These are phyloP conservation scores for Caenorhabditis japonica DNA, from an alignment of 2,888 invertebrate species.

Conservation along the genomic window DNA sequence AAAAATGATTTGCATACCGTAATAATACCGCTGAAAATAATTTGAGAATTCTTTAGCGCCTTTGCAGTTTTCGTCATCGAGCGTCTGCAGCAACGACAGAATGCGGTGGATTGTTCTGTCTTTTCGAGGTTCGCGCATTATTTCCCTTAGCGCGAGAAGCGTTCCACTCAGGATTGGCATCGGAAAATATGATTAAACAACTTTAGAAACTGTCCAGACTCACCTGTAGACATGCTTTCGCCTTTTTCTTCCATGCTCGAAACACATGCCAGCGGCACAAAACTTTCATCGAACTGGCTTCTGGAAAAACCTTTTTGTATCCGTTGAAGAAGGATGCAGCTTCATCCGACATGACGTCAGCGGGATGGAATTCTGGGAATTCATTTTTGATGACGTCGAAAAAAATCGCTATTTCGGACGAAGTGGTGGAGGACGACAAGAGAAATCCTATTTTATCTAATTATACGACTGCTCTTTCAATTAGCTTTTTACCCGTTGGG, in stretches of 20 bases:
- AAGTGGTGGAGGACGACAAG: constrained; percentile 1
- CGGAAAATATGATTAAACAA: too few species aligned
- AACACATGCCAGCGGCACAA: constrained; percentile 25
- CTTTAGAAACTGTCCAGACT: neutral
- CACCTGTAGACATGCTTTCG: constrained; percentile 2
- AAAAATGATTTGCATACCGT: too few species aligned
- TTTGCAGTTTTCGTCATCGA: neutral
- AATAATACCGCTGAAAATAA: constrained; percentile 9
- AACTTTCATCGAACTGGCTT: neutral
- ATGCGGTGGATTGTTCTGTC: neutral
- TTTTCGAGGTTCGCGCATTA: neutral
- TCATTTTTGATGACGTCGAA: too few species aligned
- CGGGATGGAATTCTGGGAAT: neutral
- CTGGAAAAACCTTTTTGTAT: neutral
- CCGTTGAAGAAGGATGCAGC: constrained; percentile 19
- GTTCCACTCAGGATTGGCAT: neutral
- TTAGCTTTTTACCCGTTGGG: constrained; percentile 20
- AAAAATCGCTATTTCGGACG: neutral
- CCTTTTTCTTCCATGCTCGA: constrained; percentile 20
- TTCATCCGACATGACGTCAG: constrained; percentile 25
- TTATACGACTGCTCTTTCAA: neutral
- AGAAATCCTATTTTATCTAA: constrained; percentile 16
- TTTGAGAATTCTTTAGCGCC: constrained; percentile 1
- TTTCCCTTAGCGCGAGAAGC: neutral
- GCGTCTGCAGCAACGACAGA: neutral